Evolutionary conservation across 23 tunicate genomes (phyloP).

Genomic region (Styela clava): DNA sequence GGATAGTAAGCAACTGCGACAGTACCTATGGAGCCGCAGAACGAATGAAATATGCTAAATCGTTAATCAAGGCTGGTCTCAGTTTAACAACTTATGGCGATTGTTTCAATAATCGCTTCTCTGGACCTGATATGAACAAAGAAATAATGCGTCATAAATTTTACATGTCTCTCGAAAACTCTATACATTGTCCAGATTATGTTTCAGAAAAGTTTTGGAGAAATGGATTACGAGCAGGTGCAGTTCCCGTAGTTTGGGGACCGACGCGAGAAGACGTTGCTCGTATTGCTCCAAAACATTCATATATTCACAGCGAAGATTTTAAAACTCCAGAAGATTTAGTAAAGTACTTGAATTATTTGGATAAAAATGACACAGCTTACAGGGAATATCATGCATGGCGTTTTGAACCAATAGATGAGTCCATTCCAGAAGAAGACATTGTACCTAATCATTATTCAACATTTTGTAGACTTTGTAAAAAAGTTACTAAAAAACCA

Average conservation of each 20-base stretch:
- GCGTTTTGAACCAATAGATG: slow-evolving; percentile 1
- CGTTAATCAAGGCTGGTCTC: slow-evolving; percentile 46
- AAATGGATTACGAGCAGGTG: slow-evolving; percentile 11
- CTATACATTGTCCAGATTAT: slow-evolving; percentile 5
- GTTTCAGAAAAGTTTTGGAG: slow-evolving; percentile 15
- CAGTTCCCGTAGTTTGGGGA: slow-evolving; percentile 8
- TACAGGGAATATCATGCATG: slow-evolving; percentile 12
- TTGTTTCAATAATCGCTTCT: slow-evolving; percentile 31
- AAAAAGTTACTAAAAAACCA: neutral
- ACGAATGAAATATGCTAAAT: slow-evolving; percentile 38
- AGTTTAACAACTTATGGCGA: slow-evolving; percentile 40
- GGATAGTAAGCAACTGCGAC: slow-evolving; percentile 65
- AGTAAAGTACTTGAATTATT: neutral
- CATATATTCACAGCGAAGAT: neutral
- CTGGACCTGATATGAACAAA: neutral
- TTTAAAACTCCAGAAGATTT: neutral
- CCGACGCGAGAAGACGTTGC: slow-evolving; percentile 3
- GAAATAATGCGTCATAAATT: neutral
- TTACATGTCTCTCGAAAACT: slow-evolving; percentile 9
- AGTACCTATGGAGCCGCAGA: slow-evolving; percentile 41
- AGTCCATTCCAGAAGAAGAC: neutral
- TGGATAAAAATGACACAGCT: slow-evolving; percentile 1
- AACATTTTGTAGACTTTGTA: slow-evolving; percentile 6
- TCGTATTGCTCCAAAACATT: neutral
- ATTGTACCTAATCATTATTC: neutral